Base-by-base conservation (phyloP, 2,797 vertebrate genomes). In the Craterocephalus amniculus region DNA sequence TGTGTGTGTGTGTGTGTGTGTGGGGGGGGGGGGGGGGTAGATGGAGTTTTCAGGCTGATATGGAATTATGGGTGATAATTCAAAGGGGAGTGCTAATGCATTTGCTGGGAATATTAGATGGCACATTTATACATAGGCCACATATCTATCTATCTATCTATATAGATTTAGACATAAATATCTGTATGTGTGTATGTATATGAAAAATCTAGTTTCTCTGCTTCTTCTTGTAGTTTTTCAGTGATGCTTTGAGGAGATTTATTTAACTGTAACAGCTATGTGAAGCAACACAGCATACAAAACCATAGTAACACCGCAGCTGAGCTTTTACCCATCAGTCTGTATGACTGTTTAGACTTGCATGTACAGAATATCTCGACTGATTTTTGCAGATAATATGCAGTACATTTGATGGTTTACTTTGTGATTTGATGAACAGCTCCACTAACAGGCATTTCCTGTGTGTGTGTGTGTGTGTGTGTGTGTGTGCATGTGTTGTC, bases 361-460 rank as follows among this genome's bases (percentile, higher is more conserved):
- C 1, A n/a, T 38, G 0, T 29, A n/a, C 2, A 54, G 36, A 35
- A 0, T 18, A 10, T 43, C 31, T 58, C 16, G 18, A 31, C 69
- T 62, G 58, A 27, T 61, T 54, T 45, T 35, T 16, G n/a, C 45
- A 69, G 59, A 76, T 59, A 36, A 45, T 58, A 43, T 2, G 45
- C 56, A 63, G 26, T 31, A 40, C 69, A 58, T 81, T 54, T 67
- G 35, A 43, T 63, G 51, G 63, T 9, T 76, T 71, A 78, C 66
- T 72, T 67, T 85, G 72, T 70, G 59, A 83, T 76, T 78, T 72
- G 73, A 84, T 80, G 59, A 74, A 58, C 67, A 63, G 78, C 70
- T 80, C 58, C 76, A 66, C 70, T 83, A 73, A 87, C 64, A 77
- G 67, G 63, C 74, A 85, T 79, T 90, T 90, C 85, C 84, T 90